Base-by-base conservation (phyloP, 2,113 vertebrate species). In the Andinoacara biseriatus region DNA sequence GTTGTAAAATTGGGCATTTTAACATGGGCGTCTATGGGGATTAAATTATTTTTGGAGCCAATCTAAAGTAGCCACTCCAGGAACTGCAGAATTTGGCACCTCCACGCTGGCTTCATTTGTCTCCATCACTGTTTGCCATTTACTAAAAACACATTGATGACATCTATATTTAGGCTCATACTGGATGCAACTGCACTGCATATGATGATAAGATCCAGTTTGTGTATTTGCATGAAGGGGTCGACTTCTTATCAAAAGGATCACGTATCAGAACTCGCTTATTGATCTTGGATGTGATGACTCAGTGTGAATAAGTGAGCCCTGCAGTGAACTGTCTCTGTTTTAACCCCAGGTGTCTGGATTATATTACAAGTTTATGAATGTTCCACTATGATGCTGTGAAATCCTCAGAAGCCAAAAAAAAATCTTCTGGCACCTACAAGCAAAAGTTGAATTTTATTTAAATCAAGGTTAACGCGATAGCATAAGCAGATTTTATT, bases 21-120 rank as follows among this genome's bases (percentile, higher is more conserved):
- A 46, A 0, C 38, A 67, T 67, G 14, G 22, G 26, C 46, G 26
- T 67, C 22, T 67, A 11, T 24, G 7, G 40, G 24, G 26, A 69
- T 20, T 18, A 9, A 69, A 22, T 67, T 49, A 18, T 0, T 11
- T 65, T 69, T 49, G 65, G 65, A 0, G 13, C 11, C 3, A 0
- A 1, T 49, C 24, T 24, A 9, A 52, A 69, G 65, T 52, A 43
- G 15, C 65, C 29, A 24, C 22, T 49, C 46, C 65, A 52, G 24
- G 65, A 52, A 69, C 15, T 49, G 43, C 43, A 49, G 43, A 69
- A 20, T 7, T 69, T 18, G 43, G 17, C 65, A 20, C 17, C 2
- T 31, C 1, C 5, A 1, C 29, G 13, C 49, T 69, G 43, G 15
- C 5, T 0, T 49, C 5, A 7, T 2, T 52, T 69, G 49, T 29